Base-by-base conservation (phyloP, 2,797 vertebrate genomes). In the Loris lydekkerianus region DNA sequence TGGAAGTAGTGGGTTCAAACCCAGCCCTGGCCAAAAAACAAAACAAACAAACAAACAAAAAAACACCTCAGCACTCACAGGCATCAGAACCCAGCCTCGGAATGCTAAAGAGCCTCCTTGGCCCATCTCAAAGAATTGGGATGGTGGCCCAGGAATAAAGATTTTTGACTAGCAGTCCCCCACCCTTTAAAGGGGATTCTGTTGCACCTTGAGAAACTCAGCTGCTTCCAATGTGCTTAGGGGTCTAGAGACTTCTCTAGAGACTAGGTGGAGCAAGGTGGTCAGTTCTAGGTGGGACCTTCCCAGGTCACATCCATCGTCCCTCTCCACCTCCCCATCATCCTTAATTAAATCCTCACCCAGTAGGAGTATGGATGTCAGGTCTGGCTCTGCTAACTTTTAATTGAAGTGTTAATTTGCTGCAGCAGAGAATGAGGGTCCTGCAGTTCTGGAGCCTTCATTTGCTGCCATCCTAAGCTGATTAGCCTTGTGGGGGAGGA, bases 351-450 rank as follows among this genome's bases (percentile, higher is more conserved):
- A 96, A 95, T 93, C 69, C 82, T 94, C 40, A 76, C 80, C n/a
- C 77, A 73, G 81, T 15, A 49, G 89, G 95, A 89, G 77, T 83
- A 63, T 95, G 78, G 86, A 67, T 58, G 73, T 96, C 93, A 83
- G 77, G 89, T 86, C 94, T 94, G 93, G 91, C 93, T 95, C 84
- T 86, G 80, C 72, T 96, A 72, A 81, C 86, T 96, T 95, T 97
- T 97, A 97, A 97, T 76, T 94, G 97, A 96, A 95, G 96, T 95
- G 96, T 96, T 97, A 94, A 97, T 97, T 97, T 96, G 96, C 93
- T 84, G 67, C 63, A 27, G 31, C 8, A 69, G 40, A 92, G 86
- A 85, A 73, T 61, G 87, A 85, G 76, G 91, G 76, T 77, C 78
- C 67, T 95, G 86, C 18, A 4, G 20, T 46, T 88, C 67, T 63